A percentile compares a stretch with the other conserved stretches of the same genome.
phyloP scores from a whole-genome alignment of 2,888 invertebrate species.

The Mythimna ferrago region DNA sequence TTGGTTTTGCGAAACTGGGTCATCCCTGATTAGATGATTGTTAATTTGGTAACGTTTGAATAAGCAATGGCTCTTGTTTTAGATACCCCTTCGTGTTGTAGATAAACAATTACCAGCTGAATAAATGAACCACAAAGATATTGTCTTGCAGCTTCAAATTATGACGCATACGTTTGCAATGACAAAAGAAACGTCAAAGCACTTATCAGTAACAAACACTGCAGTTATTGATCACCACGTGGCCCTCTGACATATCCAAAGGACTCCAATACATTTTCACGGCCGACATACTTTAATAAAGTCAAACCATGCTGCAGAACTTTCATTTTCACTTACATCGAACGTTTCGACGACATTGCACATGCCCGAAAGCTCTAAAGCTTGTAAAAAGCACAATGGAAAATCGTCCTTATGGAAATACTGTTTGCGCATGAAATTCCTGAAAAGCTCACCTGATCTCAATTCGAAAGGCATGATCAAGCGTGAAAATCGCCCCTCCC shows the following conservation, averaged over 20 bases:
- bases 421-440: conserved; percentile 62
- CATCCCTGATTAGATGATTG: conserved; percentile 50
- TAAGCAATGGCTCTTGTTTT: conserved; percentile 30
- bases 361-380: conserved; percentile 52
- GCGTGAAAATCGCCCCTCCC: conserved; percentile 84
- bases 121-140: neutral
- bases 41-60: conserved; percentile 46
- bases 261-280: conserved; percentile 30
- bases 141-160: neutral
- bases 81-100: neutral
- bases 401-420: conserved; percentile 51
- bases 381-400: conserved; percentile 49
- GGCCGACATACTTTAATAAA: conserved; percentile 47
- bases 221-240: conserved; percentile 50
- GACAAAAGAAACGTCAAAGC: conserved; percentile 5
- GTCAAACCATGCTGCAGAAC: conserved; percentile 45
- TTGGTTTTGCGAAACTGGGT: conserved; percentile 50
- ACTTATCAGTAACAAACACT: conserved; percentile 24
- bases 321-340: conserved; percentile 57
- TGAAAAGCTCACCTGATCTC: conserved; percentile 87
- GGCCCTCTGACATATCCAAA: neutral
- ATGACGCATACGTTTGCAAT: neutral
- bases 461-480: conserved; percentile 88
- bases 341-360: conserved; percentile 45
- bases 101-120: conserved; percentile 14